Evolutionary conservation across 2,113 vertebrate genomes (phyloP), one percentile per base, ranked within the genome.

Genomic region (Scolopax mira): DNA sequence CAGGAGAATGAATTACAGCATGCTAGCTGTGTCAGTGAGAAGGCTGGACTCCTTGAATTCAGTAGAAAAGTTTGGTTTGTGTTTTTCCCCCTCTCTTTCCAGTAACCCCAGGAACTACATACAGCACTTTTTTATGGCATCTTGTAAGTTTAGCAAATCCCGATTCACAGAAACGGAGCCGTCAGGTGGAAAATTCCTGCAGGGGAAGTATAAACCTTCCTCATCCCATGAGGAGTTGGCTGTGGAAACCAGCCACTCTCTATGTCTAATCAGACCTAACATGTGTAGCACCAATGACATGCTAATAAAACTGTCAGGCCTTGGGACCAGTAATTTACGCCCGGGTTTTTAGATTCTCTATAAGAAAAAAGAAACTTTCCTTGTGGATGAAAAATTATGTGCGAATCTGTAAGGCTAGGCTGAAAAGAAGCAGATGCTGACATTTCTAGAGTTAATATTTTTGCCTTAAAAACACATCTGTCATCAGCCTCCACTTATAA

Each of bases 371-470:
- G 71, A 77, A 91, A 72, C 15, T 86, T 49, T 93, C 23, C 30
- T 88, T 89, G 83, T 84, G 49, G 66, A 52, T 97, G 90, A 97
- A 98, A 97, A 97, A 97, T 97, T 85, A 98, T 96, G 95, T 97
- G 95, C 90, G 95, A 98, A 95, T 81, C 85, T 71, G 78, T 84
- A 86, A 96, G 90, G 92, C 92, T 91, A 79, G 90, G 78, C 91
- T 97, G 97, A 98, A 90, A 98, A 97, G 97, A 89, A 98, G 81
- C 98, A 98, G 98, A 98, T 98, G 97, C 83, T 95, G 95, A 93
- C 87, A 87, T 95, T 95, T 96, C 94, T 85, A 97, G 94, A 96
- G 96, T 97, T 98, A 93, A 94, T 97, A 98, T 96, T 96, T 97
- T 97, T 95, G 80, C 93, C 94, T 96, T 96, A 91, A 97, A 98